phyloP scores from a whole-genome alignment of 2,888 invertebrate species.

The Tetranychus piercei region DNA sequence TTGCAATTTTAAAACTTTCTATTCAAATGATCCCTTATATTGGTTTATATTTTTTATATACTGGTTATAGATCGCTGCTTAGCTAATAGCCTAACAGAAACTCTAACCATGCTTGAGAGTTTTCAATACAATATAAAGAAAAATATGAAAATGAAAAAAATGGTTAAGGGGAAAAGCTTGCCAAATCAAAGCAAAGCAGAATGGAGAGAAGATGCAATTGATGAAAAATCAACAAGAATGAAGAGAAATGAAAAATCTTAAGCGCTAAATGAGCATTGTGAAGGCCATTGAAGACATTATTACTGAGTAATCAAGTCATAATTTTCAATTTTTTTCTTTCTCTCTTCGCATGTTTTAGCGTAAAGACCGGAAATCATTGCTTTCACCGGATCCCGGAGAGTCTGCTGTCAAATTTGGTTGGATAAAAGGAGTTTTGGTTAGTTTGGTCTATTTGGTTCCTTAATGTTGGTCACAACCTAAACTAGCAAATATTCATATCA shows the following conservation, averaged over 20 bases:
- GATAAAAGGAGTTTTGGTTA: constrained; percentile 70
- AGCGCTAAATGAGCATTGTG: neutral
- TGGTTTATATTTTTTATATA: no score
- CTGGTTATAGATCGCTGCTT: no score
- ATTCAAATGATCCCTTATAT: no score
- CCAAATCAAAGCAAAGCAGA: neutral
- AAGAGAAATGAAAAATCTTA: neutral
- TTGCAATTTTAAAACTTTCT: no score
- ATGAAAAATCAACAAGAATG: no score
- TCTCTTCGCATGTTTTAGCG: neutral
- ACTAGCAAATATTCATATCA: neutral
- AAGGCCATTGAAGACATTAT: neutral
- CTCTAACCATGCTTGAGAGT: neutral
- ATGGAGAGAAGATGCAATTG: no score
- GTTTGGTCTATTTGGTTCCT: constrained; percentile 24
- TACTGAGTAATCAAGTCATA: neutral
- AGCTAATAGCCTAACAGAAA: neutral
- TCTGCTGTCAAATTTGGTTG: constrained; percentile 69
- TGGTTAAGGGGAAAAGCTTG: neutral
- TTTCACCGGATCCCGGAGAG: constrained; percentile 7
- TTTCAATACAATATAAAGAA: neutral
- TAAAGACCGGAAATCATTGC: constrained; percentile 7
- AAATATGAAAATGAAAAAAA: neutral
- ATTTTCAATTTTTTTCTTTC: neutral
- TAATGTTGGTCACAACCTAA: neutral